Evolutionary conservation across 2,113 vertebrate genomes (phyloP), one percentile per base, ranked within the genome.

Genomic region (Lontra canadensis): DNA sequence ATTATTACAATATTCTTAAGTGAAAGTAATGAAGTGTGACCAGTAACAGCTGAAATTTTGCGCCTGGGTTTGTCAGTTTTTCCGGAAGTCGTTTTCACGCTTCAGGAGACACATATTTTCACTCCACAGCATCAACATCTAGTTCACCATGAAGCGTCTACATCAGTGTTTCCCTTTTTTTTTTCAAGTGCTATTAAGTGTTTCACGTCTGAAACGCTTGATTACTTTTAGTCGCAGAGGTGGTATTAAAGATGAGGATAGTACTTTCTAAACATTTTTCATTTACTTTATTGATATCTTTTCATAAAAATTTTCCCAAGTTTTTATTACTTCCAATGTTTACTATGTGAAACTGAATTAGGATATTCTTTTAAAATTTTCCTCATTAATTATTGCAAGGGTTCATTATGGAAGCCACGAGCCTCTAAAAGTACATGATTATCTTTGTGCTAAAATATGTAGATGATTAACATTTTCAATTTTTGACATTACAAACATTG

Each of bases 261-360:
- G 18, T 2, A 31, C 18, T 80, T 85, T 67, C 63, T 69, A 67
- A 34, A 6, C 3, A 9, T 80, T 20, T 63, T 67, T 55, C 42
- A 11, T 78, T 63, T 20, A 18, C n/a, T 74, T 84, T 86, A 20
- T 34, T 14, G 29, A 71, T 21, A 86, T 2, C 21, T 1, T 71
- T 29, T 47, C 74, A 55, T 82, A 52, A 17, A 34, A 57, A 44
- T 34, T 20, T 84, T 29, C 55, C 13, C 26, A 36, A n/a, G 39
- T 49, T 95, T 67, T 78, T n/a, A 90, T 26, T 26, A 49, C 61
- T 96, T 76, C 36, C 36, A 83, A 31, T 61, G 76, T 57, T 81
- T 82, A 44, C 17, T 1, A 3, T 15, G 31, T 39, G 44, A 57
- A 55, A 57, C 10, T 17, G 17, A 93, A 25, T 74, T 42, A 57